Conservation (phyloP, 2,888 invertebrate species). For the Watsonalla binaria region DNA sequence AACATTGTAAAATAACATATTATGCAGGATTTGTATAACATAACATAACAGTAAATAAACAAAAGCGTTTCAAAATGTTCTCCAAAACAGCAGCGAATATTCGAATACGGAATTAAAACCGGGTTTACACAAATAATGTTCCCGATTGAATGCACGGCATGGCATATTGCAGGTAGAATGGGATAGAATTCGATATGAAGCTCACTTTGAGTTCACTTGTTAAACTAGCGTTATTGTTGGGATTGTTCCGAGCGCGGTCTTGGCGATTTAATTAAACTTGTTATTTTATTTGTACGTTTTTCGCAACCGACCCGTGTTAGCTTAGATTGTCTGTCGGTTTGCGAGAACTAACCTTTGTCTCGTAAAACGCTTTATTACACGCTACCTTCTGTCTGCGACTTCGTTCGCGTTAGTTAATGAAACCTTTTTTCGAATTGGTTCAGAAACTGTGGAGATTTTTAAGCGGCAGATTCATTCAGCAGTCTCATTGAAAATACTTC, state of each 20-base stretch:
- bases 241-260: constrained; percentile 60
- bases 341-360: constrained; percentile 46
- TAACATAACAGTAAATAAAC: neutral
- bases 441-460: constrained; percentile 2
- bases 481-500: too few species aligned
- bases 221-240: constrained; percentile 69
- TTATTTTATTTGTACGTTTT: constrained; percentile 76
- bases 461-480: too few species aligned
- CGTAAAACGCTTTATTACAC: constrained; percentile 23
- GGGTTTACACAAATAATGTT: constrained; percentile 42
- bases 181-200: constrained; percentile 58
- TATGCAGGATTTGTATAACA: neutral
- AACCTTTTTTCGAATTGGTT: constrained; percentile 14
- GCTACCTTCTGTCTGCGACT: constrained; percentile 4
- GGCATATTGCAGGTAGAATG: constrained; percentile 19
- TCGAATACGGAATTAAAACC: constrained; percentile 27
- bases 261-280: constrained; percentile 77
- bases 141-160: constrained; percentile 48
- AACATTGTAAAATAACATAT: too few species aligned
- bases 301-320: constrained; percentile 60
- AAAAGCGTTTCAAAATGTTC: neutral
- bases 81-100: neutral
- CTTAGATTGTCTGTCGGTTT: constrained; percentile 64
- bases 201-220: constrained; percentile 67
- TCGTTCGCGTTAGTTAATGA: constrained; percentile 12